Base-by-base conservation (phyloP, 2,797 vertebrate species). In the Helicolenus hilgendorfi region DNA sequence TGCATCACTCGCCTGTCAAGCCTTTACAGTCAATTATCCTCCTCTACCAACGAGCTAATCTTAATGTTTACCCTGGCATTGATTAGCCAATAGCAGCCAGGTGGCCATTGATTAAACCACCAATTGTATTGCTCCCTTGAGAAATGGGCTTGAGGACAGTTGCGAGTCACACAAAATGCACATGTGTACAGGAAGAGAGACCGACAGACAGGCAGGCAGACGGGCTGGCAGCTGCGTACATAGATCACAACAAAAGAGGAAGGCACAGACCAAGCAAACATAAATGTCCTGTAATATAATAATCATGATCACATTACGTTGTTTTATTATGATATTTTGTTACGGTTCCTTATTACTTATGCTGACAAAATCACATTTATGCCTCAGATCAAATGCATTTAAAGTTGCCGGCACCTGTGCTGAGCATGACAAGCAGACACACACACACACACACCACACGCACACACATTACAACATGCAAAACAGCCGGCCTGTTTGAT, bases 291-390 rank as follows among this genome's bases (percentile, higher is more conserved):
- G 81, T 94, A 94, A 95, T 94, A 86, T 88, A 88, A 96, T 95
- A 87, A 94, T 85, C 77, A 18, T 91, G 87, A 96, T 96, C 76
- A 49, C 72, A 94, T 97, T 96, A 95, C 6, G 10, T 55, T 7
- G 18, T 91, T 95, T 94, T 95, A 95, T 96, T 88, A 80, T 79
- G 78, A 79, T 89, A 83, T 95, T 95, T 87, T 89, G 77, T 94
- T 83, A 80, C 20, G 9, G 62, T 53, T 31, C 81, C 92, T 85
- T 85, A 92, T 95, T 95, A 91, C 92, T 49, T 90, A 93, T 92
- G 89, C 83, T 60, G 77, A 72, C 88, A 87, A 89, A 96, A 95
- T 94, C 89, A 53, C 36, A 95, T 96, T 94, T 92, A 86, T 87
- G 84, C 27, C 55, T 69, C 2, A 3, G 72, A 83, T 93, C 77